A percentile compares a stretch with the other conserved stretches of the same genome.
Evolutionary conservation across 2,888 invertebrate genomes (phyloP).

Genomic region (Oxycera nigricornis): DNA sequence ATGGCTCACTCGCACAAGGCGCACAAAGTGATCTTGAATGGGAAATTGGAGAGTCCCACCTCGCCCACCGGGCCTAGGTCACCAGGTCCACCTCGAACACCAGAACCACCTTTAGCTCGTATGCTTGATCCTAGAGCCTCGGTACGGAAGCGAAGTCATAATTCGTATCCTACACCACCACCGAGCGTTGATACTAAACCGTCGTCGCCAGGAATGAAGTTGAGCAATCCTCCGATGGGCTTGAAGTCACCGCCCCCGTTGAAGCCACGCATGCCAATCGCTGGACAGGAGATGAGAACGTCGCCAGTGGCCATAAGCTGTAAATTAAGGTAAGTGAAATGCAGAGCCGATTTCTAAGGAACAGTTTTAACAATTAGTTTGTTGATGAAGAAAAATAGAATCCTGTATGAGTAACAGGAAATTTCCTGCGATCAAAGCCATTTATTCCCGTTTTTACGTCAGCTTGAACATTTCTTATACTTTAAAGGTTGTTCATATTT

Average conservation of each 20-base stretch:
- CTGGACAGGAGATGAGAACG: constrained; percentile 48
- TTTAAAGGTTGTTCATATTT: no score
- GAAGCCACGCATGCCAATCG: constrained; percentile 56
- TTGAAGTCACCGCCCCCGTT: constrained; percentile 56
- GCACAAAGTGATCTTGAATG: constrained; percentile 55
- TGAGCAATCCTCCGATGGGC: constrained; percentile 10
- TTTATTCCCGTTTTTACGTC: no score
- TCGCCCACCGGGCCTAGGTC: constrained; percentile 16
- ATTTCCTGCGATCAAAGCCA: no score
- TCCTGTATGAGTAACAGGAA: no score
- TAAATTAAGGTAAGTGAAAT: constrained; percentile 57
- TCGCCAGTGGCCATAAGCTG: constrained; percentile 48
- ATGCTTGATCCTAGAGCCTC: constrained; percentile 48
- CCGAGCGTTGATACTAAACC: background rate
- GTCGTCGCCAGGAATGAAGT: background rate
- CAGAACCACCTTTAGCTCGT: constrained; percentile 9
- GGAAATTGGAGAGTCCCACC: constrained; percentile 47
- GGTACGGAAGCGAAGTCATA: constrained; percentile 60
- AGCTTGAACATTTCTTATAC: background rate
- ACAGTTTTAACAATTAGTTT: no score
- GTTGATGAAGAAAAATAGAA: no score
- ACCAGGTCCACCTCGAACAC: background rate
- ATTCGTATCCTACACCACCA: constrained; percentile 51
- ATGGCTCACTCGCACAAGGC: constrained; percentile 53
- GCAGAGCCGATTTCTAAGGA: no score